Base-by-base conservation (phyloP, 1,140 invertebrate species). In the Drosophila baimaii region DNA sequence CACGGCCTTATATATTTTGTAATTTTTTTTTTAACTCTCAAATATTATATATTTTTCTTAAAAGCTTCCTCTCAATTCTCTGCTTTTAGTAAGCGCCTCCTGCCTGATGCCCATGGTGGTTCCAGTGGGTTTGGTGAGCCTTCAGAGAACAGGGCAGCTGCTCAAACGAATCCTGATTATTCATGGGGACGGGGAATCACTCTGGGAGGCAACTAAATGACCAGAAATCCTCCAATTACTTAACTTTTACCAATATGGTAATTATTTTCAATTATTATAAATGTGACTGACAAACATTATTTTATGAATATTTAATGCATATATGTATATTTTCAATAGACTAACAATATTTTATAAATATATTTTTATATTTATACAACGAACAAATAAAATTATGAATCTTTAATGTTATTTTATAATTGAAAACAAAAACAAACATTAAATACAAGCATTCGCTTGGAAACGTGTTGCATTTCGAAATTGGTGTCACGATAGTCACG, bases 141-240 rank as follows among this genome's bases (percentile, higher is more conserved):
- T 7, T 94, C 95, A 12, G 83, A 89, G 23, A 90, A 77, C 58
- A 85, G 92, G 77, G 93, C 93, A 65, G 54, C 85, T 46, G 66
- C 62, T 37, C 74, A 77, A 93, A 94, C 81, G 92, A 93, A 64
- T 3, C 47, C 79, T 21, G 47, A 79, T 2, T 95, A 95, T 81
- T 93, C 94, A 74, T 96, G 96, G 96, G 96, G 96, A 13, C 92
- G 95, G 2, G 96, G 96, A 5, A 94, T 95, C 62, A 92, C 95
- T 5, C 92, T 97, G 29, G 95, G 95, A 3, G 93, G 93, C 19
- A 75, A 89, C 52, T 88, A 13, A 49, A 17, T 25, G 13, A 7
- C 7, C 21, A 23, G 7, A 15, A 46, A 25, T 9, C 3, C n/a
- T n/a, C n/a, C n/a, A n/a, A n/a, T n/a, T n/a, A n/a, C n/a, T n/a